These are phyloP conservation scores for Tupiocoris notatus DNA, from an alignment of 2,888 invertebrate species.

Conservation along the genomic window DNA sequence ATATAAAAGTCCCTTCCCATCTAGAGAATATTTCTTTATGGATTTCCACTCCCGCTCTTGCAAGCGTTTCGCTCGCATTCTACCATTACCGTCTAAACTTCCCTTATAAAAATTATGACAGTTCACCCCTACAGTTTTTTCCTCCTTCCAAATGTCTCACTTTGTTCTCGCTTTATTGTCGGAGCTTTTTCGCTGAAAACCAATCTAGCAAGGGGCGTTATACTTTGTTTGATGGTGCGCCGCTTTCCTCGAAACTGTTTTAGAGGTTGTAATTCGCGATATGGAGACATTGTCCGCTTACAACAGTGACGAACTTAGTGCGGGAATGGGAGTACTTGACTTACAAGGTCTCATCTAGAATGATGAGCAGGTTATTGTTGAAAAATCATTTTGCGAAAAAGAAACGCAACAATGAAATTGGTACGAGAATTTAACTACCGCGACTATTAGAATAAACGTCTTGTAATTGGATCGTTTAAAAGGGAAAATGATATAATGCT, in stretches of 20 bases:
- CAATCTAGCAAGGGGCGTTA: not conserved
- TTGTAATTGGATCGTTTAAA: too few species aligned
- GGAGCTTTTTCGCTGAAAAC: not conserved
- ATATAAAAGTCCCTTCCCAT: slow-evolving; percentile 21
- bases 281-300: not conserved
- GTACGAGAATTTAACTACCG: too few species aligned
- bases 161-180: slow-evolving; percentile 6
- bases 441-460: too few species aligned
- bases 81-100: not conserved
- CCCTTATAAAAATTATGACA: slow-evolving; percentile 20
- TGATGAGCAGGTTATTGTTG: too few species aligned
- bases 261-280: not conserved
- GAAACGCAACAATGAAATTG: too few species aligned
- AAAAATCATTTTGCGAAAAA: too few species aligned
- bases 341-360: too few species aligned
- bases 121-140: not conserved
- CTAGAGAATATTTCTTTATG: slow-evolving; percentile 36
- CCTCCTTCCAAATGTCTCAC: slow-evolving; percentile 7
- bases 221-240: not conserved
- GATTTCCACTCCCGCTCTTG: slow-evolving; percentile 4
- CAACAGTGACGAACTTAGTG: not conserved
- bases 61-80: not conserved
- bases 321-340: too few species aligned
- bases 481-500: too few species aligned
- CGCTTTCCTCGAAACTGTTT: not conserved